Evolutionary conservation across 53 echinoderm and acorn worm species (phyloP), one percentile per base, ranked within the genome.

Genomic region (Stichopus horrens): DNA sequence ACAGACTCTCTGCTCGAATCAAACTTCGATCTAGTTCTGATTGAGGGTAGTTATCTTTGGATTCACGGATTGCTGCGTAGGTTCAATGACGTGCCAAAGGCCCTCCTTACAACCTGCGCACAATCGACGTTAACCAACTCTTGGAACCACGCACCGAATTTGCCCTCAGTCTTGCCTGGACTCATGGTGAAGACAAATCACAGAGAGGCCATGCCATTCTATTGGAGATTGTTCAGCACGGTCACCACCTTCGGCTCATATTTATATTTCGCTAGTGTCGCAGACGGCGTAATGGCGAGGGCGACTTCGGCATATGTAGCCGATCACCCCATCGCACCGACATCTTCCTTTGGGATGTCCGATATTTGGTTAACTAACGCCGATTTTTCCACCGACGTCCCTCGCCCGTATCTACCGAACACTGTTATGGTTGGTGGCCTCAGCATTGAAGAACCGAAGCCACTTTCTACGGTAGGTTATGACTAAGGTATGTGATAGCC

Each of bases 301-400:
- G 86, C 86, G 16, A 74, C 74, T 71, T 71, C 86, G 11, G 56
- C 7, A 5, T 53, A 13, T 18, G 18, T 83, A 57, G 54, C 57
- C 37, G 52, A 67, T n/a, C 21, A 13, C 13, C 51, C 73, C 7
- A 14, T 71, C 73, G 18, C 55, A 23, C 73, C 86, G 11, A 86
- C 86, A 2, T 7, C 74, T 14, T 89, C 90, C 7, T 59, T 86
- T 0, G 86, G 93, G 3, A 90, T 88, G 65, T 86, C 94, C 23
- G 88, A 96, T 63, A 18, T 96, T 23, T 93, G 96, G 94, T 68
- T 96, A 75, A 90, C 88, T 52, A 93, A 93, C 80, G 88, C 96
- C 13, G 92, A 94, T 81, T 90, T 92, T 63, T 65, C 93, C 7
- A 65, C 84, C 5, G 96, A 96, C 55, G 95, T 89, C 86, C 90